These are phyloP conservation scores for Ceratosolen fusciceps DNA, from an alignment of 1,140 invertebrate genomes.

Conservation along the genomic window DNA sequence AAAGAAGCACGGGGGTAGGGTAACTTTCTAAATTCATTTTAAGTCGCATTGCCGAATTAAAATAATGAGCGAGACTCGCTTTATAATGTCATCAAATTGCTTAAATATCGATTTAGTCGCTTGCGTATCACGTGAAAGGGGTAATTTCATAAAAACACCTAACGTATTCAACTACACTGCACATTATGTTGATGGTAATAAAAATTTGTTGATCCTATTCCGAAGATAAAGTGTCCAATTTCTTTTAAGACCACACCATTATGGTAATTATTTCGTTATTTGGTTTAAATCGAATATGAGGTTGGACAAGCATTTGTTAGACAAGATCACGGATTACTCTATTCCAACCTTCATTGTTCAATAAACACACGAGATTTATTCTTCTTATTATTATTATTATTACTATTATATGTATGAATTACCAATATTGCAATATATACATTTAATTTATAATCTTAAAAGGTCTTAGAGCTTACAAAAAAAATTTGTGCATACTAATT, in stretches of 20 bases:
- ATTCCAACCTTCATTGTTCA: not conserved
- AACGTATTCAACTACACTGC: not conserved
- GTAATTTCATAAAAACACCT: not conserved
- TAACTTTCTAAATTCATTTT: not conserved
- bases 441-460: no score
- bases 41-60: not conserved
- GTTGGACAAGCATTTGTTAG: not conserved
- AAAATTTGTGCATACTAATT: no score
- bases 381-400: not conserved
- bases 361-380: not conserved
- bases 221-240: conserved; percentile 14
- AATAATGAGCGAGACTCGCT: not conserved
- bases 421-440: no score
- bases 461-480: no score
- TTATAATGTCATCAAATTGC: conserved; percentile 35
- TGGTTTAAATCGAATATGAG: not conserved
- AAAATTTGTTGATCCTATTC: conserved; percentile 13
- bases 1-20: not conserved
- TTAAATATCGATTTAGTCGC: conserved; percentile 11
- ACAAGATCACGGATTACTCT: not conserved
- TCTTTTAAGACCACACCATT: conserved; percentile 1
- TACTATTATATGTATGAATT: no score
- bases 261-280: conserved; percentile 18
- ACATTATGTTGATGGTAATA: conserved; percentile 1
- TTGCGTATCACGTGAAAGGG: not conserved